phyloP scores from a whole-genome alignment of 2,113 vertebrate species.

The Falco punctatus region DNA sequence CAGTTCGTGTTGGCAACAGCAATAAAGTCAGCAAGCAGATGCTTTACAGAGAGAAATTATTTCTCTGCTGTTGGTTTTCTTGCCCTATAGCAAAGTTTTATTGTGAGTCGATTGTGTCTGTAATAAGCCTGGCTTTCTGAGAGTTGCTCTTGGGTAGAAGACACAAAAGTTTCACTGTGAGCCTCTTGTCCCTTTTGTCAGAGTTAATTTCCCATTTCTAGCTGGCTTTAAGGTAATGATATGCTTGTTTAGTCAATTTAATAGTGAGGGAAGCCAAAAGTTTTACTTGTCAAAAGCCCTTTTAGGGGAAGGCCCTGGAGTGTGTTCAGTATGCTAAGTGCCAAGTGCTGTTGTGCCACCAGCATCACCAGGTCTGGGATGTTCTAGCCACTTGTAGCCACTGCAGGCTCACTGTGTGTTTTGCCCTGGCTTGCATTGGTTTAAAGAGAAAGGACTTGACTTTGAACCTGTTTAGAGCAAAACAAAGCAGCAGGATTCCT shows the following conservation, averaged over 20 bases:
- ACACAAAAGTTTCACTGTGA: background rate
- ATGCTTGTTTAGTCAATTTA: background rate
- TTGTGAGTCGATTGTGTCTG: background rate
- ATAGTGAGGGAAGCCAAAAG: background rate
- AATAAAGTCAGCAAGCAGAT: conserved; percentile 34
- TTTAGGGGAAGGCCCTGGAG: background rate
- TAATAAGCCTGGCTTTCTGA: conserved; percentile 2
- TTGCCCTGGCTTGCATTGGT: background rate
- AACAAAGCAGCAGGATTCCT: background rate
- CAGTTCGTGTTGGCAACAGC: background rate
- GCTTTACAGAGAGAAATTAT: conserved; percentile 19
- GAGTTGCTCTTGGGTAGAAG: background rate
- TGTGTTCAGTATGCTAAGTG: background rate
- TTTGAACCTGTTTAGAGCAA: background rate
- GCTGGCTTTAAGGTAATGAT: background rate
- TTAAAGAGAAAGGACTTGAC: background rate
- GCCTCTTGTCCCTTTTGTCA: background rate
- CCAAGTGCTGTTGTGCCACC: background rate
- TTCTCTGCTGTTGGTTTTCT: background rate
- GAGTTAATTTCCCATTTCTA: conserved; percentile 15
- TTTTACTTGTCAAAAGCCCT: background rate
- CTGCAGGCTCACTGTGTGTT: background rate
- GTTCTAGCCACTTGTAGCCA: background rate
- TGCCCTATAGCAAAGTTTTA: conserved; percentile 49
- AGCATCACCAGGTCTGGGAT: background rate